Base-by-base conservation (phyloP, 2,888 invertebrate species). In the Pollenia labialis region DNA sequence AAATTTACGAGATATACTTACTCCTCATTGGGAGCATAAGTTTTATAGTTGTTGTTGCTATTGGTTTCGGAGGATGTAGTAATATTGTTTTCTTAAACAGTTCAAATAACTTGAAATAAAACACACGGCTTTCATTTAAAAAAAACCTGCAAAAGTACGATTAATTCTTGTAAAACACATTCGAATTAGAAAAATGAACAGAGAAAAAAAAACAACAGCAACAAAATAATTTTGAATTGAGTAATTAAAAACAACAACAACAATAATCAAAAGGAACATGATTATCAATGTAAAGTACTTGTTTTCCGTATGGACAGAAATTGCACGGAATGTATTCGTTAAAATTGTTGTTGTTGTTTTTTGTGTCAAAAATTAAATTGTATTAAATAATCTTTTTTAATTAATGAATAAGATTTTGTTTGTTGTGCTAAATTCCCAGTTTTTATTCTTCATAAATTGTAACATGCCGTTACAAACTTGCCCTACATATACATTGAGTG, bases 101-200 rank as follows among this genome's bases (percentile, higher is more conserved):
- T 75, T 87, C 76, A 85, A 85, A 82, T 81, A 82, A 85, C 85
- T 88, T 88, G 88, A 88, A 80, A 88, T 88, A 87, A 87, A 88
- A 88, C 88, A 88, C 87, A 84, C 81, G 77, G 87, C 87, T 85
- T 81, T 75, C 66, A 68, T 71, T 68, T 64, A 32, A 32, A 32
- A 32, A 83, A 83, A 76, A 72, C 42, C 64, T 71, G 74, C 68
- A 18, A 46, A 64, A 71, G 12, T 44, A 44, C 46, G 14, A 46
- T 64, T 46, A 18, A 46, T 62, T 42, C 16, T 62, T 62, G 42
- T 42, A 42, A 42, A 16, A 16, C 16, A 62, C 1, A 42, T 42
- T 11, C 42, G 12, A 18, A 42, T 23, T 62, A 16, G 1, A 62
- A 44, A 44, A 62, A 23, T 18, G 18, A 62, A 62, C 16, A n/a